Evolutionary conservation across 2,888 invertebrate genomes (phyloP).

Genomic region (Ecliptopera silaceata): DNA sequence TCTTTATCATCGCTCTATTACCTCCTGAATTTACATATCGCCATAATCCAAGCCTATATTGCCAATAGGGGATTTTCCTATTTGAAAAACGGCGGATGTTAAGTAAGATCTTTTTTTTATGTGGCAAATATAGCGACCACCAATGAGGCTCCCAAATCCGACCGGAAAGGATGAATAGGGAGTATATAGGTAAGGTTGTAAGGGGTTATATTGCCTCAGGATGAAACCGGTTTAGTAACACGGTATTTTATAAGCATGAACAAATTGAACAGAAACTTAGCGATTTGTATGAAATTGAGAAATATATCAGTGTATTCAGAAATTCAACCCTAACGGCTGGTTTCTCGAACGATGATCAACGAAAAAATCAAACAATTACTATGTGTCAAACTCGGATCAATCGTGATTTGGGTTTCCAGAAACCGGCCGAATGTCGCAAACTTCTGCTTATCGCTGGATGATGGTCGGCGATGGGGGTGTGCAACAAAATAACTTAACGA

Average conservation of each 20-base stretch:
- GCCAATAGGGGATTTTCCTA: background rate
- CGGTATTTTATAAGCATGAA: background rate
- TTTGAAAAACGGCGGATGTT: constrained; percentile 4
- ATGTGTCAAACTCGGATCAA: too few relatives aligned
- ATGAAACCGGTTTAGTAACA: constrained; percentile 9
- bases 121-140: constrained; percentile 15
- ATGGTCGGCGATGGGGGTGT: too few relatives aligned
- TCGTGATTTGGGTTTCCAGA: too few relatives aligned
- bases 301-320: too few relatives aligned
- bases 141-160: constrained; percentile 11
- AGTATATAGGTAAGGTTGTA: constrained; percentile 17
- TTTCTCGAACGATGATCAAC: too few relatives aligned
- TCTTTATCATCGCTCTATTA: constrained; percentile 18
- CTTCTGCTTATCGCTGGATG: too few relatives aligned
- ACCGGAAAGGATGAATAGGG: constrained; percentile 20
- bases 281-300: too few relatives aligned
- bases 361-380: too few relatives aligned
- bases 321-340: too few relatives aligned
- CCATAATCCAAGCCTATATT: constrained; percentile 2
- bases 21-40: background rate
- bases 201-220: constrained; percentile 12
- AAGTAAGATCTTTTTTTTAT: constrained; percentile 13
- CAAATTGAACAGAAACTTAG: too few relatives aligned
- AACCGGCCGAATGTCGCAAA: too few relatives aligned
- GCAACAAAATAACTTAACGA: background rate